A percentile compares a stretch with the other conserved stretches of the same genome.
These are phyloP conservation scores for Ochropacha duplaris DNA, from an alignment of 2,888 invertebrate genomes.

Conservation along the genomic window DNA sequence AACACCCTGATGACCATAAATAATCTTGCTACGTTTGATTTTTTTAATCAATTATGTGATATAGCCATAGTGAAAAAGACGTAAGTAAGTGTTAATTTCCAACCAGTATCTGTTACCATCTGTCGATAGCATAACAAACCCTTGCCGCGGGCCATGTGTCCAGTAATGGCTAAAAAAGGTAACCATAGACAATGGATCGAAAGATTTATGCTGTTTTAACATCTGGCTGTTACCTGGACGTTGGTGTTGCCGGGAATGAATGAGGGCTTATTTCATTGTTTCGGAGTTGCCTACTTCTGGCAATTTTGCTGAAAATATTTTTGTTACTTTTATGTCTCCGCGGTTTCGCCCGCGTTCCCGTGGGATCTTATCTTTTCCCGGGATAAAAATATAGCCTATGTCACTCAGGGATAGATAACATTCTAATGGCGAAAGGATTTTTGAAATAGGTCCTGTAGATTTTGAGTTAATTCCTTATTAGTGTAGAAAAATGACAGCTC, in stretches of 20 bases:
- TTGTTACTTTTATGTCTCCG: not conserved
- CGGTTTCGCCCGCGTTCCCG: too few relatives aligned
- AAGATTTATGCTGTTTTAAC: constrained; percentile 67
- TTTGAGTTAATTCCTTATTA: too few relatives aligned
- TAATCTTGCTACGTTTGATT: not conserved
- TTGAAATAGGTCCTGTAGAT: too few relatives aligned
- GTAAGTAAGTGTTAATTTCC: not conserved
- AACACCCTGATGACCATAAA: not conserved
- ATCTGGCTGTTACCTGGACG: constrained; percentile 65
- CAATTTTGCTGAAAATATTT: not conserved
- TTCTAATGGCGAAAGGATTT: too few relatives aligned
- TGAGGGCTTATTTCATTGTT: constrained; percentile 9
- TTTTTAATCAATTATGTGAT: not conserved
- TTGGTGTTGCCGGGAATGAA: constrained; percentile 43
- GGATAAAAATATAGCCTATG: too few relatives aligned
- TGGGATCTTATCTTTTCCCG: too few relatives aligned
- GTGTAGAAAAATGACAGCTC: too few relatives aligned
- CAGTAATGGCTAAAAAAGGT: constrained; percentile 63
- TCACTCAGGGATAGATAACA: too few relatives aligned
- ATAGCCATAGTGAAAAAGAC: not conserved
- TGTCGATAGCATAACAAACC: constrained; percentile 48
- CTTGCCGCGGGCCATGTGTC: constrained; percentile 59
- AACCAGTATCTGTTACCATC: constrained; percentile 11
- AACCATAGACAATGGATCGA: constrained; percentile 62
- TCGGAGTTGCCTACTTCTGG: not conserved